Evolutionary conservation across 2,113 vertebrate species (phyloP), one percentile per base, ranked within the genome.

Genomic region (Anarhynchus alexandrinus): DNA sequence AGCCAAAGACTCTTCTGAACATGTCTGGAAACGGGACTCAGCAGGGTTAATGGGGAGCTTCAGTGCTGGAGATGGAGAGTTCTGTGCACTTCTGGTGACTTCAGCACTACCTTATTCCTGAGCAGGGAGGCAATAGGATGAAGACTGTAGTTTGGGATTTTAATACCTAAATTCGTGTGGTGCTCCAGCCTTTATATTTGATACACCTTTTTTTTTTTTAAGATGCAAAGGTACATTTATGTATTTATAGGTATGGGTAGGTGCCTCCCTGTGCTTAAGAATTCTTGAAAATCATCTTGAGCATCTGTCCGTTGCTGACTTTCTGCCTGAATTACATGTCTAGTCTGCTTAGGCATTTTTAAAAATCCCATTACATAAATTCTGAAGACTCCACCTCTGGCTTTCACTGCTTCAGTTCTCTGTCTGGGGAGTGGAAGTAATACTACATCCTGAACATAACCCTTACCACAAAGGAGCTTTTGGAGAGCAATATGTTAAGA

Each of bases 301-400:
- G 21, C 20, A 11, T 82, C 58, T 87, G 21, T 43, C 47, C 84
- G 13, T 76, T 32, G 21, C 65, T 86, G 55, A 32, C 45, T 64
- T 93, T 40, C 57, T 88, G 36, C 43, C 27, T 32, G 52, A 94
- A 66, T 90, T 73, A 57, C 14, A 7, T 14, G 6, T 58, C 64
- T 95, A 51, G 47, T 91, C 30, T 87, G n/a, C 22, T 81, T 78
- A 92, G 64, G n/a, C 20, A 36, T 86, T 90, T 92, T 84, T 34
- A 4, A 83, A 93, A 94, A 78, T 59, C 20, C 38, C 21, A 32
- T 66, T 91, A 67, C 19, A 7, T 86, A 32, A 15, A 36, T 92
- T 64, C 30, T 91, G 47, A 64, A 95, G 47, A 40, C 47, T 86
- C 86, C 55, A 70, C 55, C 69, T 83, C 38, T 81, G 67, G 11